These are phyloP conservation scores for Aix galericulata DNA, from an alignment of 2,113 vertebrate genomes.

Conservation along the genomic window DNA sequence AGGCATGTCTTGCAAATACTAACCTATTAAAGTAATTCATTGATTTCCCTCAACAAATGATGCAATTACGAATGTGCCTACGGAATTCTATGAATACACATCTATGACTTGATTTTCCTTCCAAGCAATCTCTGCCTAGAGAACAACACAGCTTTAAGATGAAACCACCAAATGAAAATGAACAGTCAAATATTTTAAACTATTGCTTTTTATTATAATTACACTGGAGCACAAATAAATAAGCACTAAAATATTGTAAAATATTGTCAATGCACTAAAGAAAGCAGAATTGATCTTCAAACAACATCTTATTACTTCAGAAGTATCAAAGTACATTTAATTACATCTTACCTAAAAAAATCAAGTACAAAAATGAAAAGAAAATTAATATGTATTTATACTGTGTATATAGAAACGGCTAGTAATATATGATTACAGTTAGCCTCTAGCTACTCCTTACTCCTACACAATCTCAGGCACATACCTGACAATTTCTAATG, in stretches of 20 bases:
- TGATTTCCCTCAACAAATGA: neutral
- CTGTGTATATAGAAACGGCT: conserved; percentile 81
- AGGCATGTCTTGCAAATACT: conserved; percentile 23
- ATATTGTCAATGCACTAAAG: conserved; percentile 84
- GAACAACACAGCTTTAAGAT: neutral
- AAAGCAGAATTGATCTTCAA: conserved; percentile 79
- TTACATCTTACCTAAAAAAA: conserved; percentile 86
- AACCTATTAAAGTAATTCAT: conserved; percentile 12
- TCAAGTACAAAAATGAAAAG: conserved; percentile 86
- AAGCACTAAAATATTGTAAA: conserved; percentile 86
- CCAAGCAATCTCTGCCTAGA: neutral
- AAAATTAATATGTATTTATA: conserved; percentile 81
- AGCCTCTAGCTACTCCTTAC: conserved; percentile 79
- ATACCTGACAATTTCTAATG: conserved; percentile 81
- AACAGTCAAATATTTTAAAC: conserved; percentile 79
- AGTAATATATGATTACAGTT: conserved; percentile 81
- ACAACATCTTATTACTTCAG: conserved; percentile 83
- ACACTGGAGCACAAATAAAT: conserved; percentile 86
- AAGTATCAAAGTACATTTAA: conserved; percentile 88
- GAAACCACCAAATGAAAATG: conserved; percentile 17
- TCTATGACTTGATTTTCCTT: conserved; percentile 15
- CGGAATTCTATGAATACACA: conserved; percentile 7
- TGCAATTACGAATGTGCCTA: neutral
- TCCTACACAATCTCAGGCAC: conserved; percentile 82
- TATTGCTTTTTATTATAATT: conserved; percentile 89